Conservation (phyloP, 1,140 invertebrate species). For the Tetramorium parvispinum region DNA sequence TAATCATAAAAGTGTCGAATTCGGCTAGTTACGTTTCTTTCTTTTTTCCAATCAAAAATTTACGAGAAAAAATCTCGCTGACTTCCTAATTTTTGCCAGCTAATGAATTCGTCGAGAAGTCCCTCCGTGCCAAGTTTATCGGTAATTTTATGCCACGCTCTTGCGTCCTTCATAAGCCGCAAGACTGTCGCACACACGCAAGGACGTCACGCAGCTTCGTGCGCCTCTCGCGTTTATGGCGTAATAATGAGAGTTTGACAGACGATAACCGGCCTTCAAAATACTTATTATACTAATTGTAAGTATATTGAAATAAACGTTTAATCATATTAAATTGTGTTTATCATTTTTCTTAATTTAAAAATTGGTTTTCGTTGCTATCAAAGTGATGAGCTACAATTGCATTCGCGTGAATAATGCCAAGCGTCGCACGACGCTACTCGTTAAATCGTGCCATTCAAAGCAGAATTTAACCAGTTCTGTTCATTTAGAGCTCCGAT, state of each 20-base stretch:
- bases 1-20: neutral
- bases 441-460: neutral
- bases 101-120: neutral
- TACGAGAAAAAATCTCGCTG: neutral
- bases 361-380: neutral
- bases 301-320: neutral
- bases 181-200: neutral
- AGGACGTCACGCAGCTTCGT: neutral
- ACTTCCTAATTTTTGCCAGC: neutral
- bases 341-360: neutral
- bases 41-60: neutral
- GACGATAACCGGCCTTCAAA: neutral
- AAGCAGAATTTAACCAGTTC: neutral
- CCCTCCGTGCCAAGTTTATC: neutral
- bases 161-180: neutral
- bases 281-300: neutral
- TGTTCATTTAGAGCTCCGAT: neutral
- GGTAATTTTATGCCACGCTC: neutral
- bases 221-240: neutral
- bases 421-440: neutral
- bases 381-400: neutral
- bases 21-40: neutral
- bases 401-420: neutral
- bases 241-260: neutral
- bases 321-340: neutral